Evolutionary conservation across 2,888 invertebrate genomes (phyloP).

Genomic region (Parnassius smintheus): DNA sequence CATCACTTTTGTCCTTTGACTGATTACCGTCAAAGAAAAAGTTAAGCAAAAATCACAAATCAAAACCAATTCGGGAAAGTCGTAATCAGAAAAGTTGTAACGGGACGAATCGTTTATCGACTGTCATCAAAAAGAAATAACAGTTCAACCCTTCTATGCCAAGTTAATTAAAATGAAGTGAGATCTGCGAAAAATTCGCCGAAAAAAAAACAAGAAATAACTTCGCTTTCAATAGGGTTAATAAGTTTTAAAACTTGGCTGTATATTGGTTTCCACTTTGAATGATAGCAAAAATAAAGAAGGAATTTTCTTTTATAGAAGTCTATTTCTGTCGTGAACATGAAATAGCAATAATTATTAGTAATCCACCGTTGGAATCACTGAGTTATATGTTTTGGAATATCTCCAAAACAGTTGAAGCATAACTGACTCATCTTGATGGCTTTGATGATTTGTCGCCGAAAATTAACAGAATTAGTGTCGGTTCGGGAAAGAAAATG

Average conservation of each 20-base stretch:
- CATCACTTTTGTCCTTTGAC: conserved; percentile 11
- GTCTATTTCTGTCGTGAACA: background rate
- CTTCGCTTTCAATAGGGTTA: conserved; percentile 18
- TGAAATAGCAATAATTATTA: conserved; percentile 16
- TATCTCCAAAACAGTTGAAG: conserved; percentile 25
- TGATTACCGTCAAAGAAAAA: conserved; percentile 34
- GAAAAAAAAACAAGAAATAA: conserved; percentile 30
- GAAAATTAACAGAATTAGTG: conserved; percentile 26
- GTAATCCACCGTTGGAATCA: conserved; percentile 11
- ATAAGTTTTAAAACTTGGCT: conserved; percentile 13
- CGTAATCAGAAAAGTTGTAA: conserved; percentile 59
- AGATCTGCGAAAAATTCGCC: conserved; percentile 39
- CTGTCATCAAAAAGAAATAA: conserved; percentile 77
- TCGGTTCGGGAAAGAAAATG: conserved; percentile 14
- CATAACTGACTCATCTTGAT: conserved; percentile 22
- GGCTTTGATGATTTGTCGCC: conserved; percentile 26
- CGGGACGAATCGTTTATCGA: conserved; percentile 70
- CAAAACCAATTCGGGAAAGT: conserved; percentile 51
- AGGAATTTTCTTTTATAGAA: background rate
- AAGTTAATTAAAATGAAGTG: conserved; percentile 71
- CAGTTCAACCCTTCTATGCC: conserved; percentile 61
- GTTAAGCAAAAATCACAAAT: conserved; percentile 50
- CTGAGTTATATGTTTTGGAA: conserved; percentile 23
- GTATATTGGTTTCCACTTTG: background rate
- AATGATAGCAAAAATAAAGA: background rate